Percentiles rank a stretch among this genome's conserved stretches.
Conservation (phyloP, 2,113 vertebrate species). For the Trachemys scripta region DNA sequence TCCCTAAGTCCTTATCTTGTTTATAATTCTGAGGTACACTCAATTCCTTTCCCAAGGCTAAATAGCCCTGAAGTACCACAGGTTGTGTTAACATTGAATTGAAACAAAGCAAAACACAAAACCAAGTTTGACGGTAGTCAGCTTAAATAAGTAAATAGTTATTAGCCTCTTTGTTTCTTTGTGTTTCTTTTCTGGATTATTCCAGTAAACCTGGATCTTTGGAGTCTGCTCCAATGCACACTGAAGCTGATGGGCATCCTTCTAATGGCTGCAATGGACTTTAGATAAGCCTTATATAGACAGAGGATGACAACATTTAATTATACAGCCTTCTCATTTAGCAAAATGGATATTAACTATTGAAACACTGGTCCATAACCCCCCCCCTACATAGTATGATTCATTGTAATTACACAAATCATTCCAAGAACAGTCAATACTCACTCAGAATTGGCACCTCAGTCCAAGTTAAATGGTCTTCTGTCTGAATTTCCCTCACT, state of each 20-base stretch:
- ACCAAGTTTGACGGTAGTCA: conserved; percentile 40
- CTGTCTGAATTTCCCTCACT: conserved; percentile 32
- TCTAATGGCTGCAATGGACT: not conserved
- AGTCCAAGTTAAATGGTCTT: conserved; percentile 25
- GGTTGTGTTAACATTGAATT: not conserved
- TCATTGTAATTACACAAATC: not conserved
- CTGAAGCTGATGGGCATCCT: not conserved
- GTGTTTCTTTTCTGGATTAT: not conserved
- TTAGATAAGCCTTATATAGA: not conserved
- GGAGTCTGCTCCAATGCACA: not conserved
- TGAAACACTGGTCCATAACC: not conserved
- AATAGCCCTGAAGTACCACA: conserved; percentile 30
- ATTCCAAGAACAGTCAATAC: not conserved
- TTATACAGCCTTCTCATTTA: not conserved
- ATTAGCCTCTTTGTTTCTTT: conserved; percentile 10
- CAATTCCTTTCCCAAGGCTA: conserved; percentile 70
- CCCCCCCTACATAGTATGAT: not conserved
- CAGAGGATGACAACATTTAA: not conserved
- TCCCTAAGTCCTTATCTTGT: conserved; percentile 69
- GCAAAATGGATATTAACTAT: not conserved
- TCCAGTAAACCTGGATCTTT: not conserved
- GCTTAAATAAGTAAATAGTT: conserved; percentile 45
- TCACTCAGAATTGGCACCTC: not conserved
- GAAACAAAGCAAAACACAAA: conserved; percentile 36
- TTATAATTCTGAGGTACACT: conserved; percentile 62